Percentiles rank a stretch among this genome's conserved stretches.
Conservation (phyloP, 2,113 vertebrate species). For the Melierax canorus region DNA sequence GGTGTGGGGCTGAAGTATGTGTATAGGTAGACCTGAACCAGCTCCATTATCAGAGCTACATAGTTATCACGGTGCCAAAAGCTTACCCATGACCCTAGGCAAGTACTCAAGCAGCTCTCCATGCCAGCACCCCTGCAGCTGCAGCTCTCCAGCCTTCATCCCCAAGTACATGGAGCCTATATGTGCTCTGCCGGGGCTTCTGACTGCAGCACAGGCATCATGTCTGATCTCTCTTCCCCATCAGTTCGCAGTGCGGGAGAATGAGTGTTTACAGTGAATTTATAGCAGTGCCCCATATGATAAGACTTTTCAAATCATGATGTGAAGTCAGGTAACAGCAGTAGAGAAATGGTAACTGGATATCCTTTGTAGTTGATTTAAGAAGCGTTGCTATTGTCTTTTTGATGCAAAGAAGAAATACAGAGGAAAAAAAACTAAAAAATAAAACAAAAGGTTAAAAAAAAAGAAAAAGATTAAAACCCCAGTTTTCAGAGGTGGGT, state of each 20-base stretch:
- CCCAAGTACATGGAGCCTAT: background rate
- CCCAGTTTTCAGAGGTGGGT: background rate
- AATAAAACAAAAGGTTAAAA: background rate
- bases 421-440: background rate
- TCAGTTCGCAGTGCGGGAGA: background rate
- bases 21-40: background rate
- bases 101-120: background rate
- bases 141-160: background rate
- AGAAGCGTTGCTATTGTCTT: background rate
- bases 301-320: background rate
- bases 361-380: background rate
- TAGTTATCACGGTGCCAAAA: background rate
- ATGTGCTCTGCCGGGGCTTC: background rate
- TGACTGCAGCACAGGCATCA: background rate
- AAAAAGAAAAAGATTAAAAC: background rate
- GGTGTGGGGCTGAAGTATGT: background rate
- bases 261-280: background rate
- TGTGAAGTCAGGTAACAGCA: background rate
- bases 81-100: fast-evolving
- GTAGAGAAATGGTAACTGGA: background rate
- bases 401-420: background rate
- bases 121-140: background rate
- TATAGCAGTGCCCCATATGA: background rate
- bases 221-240: background rate
- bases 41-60: background rate